phyloP scores from a whole-genome alignment of 2,888 invertebrate genomes.

The Andrena fulva region DNA sequence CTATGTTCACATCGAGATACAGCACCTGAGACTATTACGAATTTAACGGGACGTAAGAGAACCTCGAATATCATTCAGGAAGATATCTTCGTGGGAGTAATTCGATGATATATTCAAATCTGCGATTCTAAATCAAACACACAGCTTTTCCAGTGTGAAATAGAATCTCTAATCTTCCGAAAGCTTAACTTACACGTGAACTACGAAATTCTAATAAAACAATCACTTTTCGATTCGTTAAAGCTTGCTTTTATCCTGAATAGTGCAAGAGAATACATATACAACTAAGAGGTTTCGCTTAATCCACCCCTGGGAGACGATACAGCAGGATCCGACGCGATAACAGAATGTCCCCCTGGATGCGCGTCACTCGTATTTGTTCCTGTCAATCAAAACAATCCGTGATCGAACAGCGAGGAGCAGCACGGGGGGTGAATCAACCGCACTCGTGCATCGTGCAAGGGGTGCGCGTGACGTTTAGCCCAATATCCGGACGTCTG shows the following conservation, averaged over 20 bases:
- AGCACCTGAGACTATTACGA: slow-evolving; percentile 22
- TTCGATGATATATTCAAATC: too few species aligned
- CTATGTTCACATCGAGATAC: slow-evolving; percentile 42
- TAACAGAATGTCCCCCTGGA: slow-evolving; percentile 66
- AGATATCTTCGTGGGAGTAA: too few species aligned
- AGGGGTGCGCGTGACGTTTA: slow-evolving; percentile 64
- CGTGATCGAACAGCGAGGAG: slow-evolving; percentile 55
- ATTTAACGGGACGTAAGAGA: slow-evolving; percentile 13
- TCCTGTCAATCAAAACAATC: slow-evolving; percentile 77
- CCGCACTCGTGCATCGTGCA: slow-evolving; percentile 39
- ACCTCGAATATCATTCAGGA: neutral
- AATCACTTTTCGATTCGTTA: too few species aligned
- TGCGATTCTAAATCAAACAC: too few species aligned
- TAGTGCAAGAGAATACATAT: slow-evolving; percentile 6
- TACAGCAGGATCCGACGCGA: slow-evolving; percentile 48
- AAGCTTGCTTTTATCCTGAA: too few species aligned
- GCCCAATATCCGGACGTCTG: slow-evolving; percentile 71
- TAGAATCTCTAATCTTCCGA: too few species aligned
- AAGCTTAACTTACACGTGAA: too few species aligned
- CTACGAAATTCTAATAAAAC: too few species aligned
- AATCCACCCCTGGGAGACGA: slow-evolving; percentile 46
- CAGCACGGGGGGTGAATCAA: slow-evolving; percentile 51
- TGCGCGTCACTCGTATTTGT: slow-evolving; percentile 70
- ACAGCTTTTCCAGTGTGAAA: too few species aligned
- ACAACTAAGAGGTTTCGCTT: slow-evolving; percentile 38